Evolutionary conservation across 2,888 invertebrate species (phyloP).

Genomic region (Caenorhabditis sp.): DNA sequence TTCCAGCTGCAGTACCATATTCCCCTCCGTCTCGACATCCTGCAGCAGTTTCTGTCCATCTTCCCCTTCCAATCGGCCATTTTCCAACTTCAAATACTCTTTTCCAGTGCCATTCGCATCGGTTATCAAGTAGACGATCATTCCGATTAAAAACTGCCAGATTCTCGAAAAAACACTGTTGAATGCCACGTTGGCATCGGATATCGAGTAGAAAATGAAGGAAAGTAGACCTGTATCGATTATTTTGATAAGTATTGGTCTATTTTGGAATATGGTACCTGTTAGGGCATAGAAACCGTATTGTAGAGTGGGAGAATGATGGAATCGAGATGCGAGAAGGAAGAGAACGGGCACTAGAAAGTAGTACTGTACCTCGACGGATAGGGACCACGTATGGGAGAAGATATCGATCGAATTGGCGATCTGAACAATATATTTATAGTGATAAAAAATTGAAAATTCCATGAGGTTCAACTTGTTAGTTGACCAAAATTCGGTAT

Average conservation of each 20-base stretch:
- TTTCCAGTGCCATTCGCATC: neutral
- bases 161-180: conserved; percentile 52
- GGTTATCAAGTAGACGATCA: conserved; percentile 5
- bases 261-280: neutral
- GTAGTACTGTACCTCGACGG: conserved; percentile 55
- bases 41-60: no score
- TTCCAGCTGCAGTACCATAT: no score
- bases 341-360: conserved; percentile 48
- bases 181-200: conserved; percentile 14
- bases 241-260: no score
- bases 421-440: conserved; percentile 27
- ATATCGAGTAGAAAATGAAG: neutral
- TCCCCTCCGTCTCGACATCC: no score
- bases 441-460: no score
- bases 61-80: neutral
- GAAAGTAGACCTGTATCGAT: conserved; percentile 23
- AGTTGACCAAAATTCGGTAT: no score
- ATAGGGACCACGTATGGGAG: conserved; percentile 60
- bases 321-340: neutral
- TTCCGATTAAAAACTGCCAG: conserved; percentile 57
- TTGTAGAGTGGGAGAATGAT: neutral
- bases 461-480: no score
- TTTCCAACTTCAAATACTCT: neutral
- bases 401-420: conserved; percentile 36
- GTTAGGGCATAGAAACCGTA: conserved; percentile 8